Percentiles rank a stretch among this genome's conserved stretches.
Evolutionary conservation across 1,140 invertebrate genomes (phyloP).

Genomic region (Calliphora vicina): DNA sequence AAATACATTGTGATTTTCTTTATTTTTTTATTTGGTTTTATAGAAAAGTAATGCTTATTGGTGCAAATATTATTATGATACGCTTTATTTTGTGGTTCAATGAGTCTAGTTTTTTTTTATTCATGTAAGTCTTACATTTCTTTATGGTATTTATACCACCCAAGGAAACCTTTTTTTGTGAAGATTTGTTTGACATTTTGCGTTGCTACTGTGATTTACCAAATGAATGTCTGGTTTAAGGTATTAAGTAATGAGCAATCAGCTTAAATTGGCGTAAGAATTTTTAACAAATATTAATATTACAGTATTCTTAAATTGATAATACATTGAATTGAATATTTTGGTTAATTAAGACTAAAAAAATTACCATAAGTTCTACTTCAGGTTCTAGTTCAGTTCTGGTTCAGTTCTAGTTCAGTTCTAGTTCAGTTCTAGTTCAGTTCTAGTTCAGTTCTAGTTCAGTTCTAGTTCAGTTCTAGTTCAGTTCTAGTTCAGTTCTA

Average conservation of each 20-base stretch:
- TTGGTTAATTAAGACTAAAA: too few relatives aligned
- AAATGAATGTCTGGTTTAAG: slow-evolving; percentile 3
- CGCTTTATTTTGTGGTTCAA: slow-evolving; percentile 62
- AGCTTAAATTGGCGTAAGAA: slow-evolving; percentile 22
- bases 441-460: too few relatives aligned
- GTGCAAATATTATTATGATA: slow-evolving; percentile 62
- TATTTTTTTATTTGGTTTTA: not conserved
- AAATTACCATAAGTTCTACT: too few relatives aligned
- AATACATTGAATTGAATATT: not conserved
- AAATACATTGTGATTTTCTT: not conserved
- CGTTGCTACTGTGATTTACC: not conserved
- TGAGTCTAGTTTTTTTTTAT: slow-evolving; percentile 41
- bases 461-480: too few relatives aligned
- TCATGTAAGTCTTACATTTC: not conserved
- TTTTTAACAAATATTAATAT: not conserved
- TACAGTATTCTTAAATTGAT: not conserved
- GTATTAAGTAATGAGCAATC: slow-evolving; percentile 32
- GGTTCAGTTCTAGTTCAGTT: too few relatives aligned
- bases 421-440: too few relatives aligned
- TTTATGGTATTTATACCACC: not conserved
- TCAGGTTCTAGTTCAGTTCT: too few relatives aligned
- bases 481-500: too few relatives aligned
- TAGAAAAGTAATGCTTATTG: slow-evolving; percentile 14
- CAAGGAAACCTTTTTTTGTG: slow-evolving; percentile 4
- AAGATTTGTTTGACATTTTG: not conserved